A percentile compares a stretch with the other conserved stretches of the same genome.
phyloP scores from a whole-genome alignment of 2,113 vertebrate genomes.

The Petrocephalus zakoni region DNA sequence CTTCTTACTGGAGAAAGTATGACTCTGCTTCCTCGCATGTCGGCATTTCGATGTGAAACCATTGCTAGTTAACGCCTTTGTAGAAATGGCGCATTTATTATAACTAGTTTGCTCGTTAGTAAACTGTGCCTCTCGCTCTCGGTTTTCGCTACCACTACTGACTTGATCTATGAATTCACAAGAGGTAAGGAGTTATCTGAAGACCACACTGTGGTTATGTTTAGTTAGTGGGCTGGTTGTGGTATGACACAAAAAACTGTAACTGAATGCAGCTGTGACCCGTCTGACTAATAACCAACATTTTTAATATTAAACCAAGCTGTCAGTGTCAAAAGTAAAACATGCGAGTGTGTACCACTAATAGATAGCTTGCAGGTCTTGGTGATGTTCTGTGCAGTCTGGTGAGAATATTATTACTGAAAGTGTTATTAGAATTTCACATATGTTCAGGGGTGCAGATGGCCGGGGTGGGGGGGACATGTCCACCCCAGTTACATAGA shows the following conservation, averaged over 20 bases:
- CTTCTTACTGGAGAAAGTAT: not conserved
- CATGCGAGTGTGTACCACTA: not conserved
- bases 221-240: not conserved
- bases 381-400: not conserved
- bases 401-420: not conserved
- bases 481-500: too few relatives aligned
- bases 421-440: not conserved
- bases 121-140: not conserved
- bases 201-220: not conserved
- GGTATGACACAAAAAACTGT: not conserved
- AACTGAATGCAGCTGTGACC: not conserved
- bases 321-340: not conserved
- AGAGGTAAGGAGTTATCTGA: not conserved
- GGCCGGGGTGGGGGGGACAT: too few relatives aligned
- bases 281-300: not conserved
- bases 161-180: not conserved
- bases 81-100: not conserved
- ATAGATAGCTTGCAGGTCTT: not conserved
- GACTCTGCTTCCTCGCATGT: not conserved
- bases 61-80: not conserved
- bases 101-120: not conserved
- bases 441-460: not conserved
- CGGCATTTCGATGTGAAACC: not conserved
- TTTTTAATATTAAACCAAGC: not conserved
- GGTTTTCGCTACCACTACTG: not conserved